Percentiles rank a stretch among this genome's conserved stretches.
Evolutionary conservation across 2,888 invertebrate genomes (phyloP).

Genomic region (Kryphioiulus occultus): DNA sequence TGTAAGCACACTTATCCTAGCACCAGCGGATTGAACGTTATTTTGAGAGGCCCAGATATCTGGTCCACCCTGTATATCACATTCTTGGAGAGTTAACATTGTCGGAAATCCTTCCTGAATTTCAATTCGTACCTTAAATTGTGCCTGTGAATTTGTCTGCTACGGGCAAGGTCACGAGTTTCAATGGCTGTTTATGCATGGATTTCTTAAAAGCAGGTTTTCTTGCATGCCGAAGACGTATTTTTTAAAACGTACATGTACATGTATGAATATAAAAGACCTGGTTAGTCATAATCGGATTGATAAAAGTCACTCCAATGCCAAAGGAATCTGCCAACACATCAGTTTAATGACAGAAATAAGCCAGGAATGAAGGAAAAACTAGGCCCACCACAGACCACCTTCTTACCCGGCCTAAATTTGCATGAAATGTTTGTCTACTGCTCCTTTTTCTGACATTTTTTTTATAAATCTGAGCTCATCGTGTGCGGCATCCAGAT

Average conservation of each 20-base stretch:
- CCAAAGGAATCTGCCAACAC: neutral
- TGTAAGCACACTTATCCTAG: too few species aligned
- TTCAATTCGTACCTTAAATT: neutral
- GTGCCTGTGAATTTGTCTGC: neutral
- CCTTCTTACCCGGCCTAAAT: constrained; percentile 3
- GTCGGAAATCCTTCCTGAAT: constrained; percentile 9
- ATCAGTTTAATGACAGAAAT: neutral
- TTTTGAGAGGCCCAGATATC: too few species aligned
- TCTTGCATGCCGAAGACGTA: neutral
- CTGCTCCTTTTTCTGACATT: neutral
- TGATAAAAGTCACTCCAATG: neutral
- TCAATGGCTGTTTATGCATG: constrained; percentile 10
- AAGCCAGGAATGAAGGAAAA: neutral
- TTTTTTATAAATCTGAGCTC: neutral
- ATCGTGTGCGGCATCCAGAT: neutral
- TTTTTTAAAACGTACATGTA: neutral
- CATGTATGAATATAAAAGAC: constrained; percentile 24
- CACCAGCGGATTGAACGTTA: too few species aligned
- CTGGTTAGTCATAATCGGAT: neutral
- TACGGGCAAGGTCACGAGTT: constrained; percentile 3
- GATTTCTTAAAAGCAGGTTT: neutral
- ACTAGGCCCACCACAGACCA: neutral
- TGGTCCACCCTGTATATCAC: neutral
- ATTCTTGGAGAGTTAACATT: neutral
- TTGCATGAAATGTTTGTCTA: neutral